A percentile compares a stretch with the other conserved stretches of the same genome.
phyloP scores from a whole-genome alignment of 1,140 invertebrate genomes.

The Papilio dardanus region DNA sequence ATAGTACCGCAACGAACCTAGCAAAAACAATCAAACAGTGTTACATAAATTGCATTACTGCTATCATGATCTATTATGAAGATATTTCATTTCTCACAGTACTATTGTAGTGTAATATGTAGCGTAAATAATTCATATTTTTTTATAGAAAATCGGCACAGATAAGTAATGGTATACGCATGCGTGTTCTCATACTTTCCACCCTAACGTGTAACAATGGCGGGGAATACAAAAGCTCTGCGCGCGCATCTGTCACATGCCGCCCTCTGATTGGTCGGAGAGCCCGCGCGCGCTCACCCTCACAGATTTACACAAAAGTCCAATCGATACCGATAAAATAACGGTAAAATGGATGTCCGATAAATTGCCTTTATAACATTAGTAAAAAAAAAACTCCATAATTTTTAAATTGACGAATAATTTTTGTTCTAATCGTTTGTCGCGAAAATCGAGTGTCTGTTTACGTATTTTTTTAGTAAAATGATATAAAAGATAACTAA shows the following conservation, averaged over 20 bases:
- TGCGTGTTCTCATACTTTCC: conserved; percentile 62
- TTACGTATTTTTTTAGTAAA: no score
- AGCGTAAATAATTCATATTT: conserved; percentile 37
- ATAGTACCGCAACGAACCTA: no score
- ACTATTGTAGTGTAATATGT: neutral
- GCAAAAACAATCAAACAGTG: no score
- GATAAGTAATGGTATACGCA: conserved; percentile 57
- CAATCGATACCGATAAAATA: conserved; percentile 70
- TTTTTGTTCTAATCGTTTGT: no score
- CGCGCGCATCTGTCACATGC: conserved; percentile 70
- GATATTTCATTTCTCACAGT: conserved; percentile 4
- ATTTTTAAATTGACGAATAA: neutral
- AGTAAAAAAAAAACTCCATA: neutral
- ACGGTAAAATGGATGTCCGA: conserved; percentile 51
- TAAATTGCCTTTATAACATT: neutral
- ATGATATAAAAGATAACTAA: no score
- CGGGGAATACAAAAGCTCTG: conserved; percentile 62
- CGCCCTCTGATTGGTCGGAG: conserved; percentile 62
- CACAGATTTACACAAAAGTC: conserved; percentile 69
- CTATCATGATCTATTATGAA: neutral
- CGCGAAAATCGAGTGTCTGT: no score
- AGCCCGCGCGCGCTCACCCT: conserved; percentile 60
- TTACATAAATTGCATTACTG: neutral
- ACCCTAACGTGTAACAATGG: conserved; percentile 62
- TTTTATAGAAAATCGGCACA: conserved; percentile 44